Evolutionary conservation across 2,888 invertebrate species (phyloP), one percentile per base, ranked within the genome.

Genomic region (Polymixis flavicincta): DNA sequence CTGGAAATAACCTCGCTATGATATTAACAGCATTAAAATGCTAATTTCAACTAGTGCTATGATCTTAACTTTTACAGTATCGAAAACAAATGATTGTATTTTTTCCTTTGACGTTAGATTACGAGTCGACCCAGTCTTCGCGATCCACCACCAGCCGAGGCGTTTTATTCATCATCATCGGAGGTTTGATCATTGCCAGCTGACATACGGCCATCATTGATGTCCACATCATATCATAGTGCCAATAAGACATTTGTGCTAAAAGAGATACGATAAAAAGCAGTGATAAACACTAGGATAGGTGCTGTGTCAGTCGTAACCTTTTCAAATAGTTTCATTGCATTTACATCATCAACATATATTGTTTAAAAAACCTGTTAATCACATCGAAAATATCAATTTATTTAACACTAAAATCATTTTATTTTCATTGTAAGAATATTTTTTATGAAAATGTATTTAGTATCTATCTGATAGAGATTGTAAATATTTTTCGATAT

Each of bases 111-210:
- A 66, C 55, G 88, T 78, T 91, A 95, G 96, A 96, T 93, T 96
- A 95, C 89, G 96, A 96, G 90, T 95, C 96, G 55, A 95, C 96
- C 19, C 96, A 95, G 85, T 93, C 95, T 71, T 95, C 96, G 11
- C 89, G 92, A 50, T 92, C 93, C 28, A 76, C 89, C 48, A 85
- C 87, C 71, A 82, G 87, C 48, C 89, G 88, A 45, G 89, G 90
- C 55, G 82, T 87, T 45, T 80, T 91, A 57, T 87, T 93, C 84
- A 84, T 90, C 85, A 88, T 90, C 57, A 54, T 93, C 17, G 90
- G 89, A 73, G 87, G 92, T 48, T 80, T 91, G 22, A 70, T 95
- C 55, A 82, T 94, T 80, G 76, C 85, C 76, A 96, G 96, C 92
- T 96, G 96, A 96, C 95, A 92, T 76, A 81, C 79, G 76, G 57